Base-by-base conservation (phyloP, 1,140 invertebrate species). In the Riptortus pedestris region DNA sequence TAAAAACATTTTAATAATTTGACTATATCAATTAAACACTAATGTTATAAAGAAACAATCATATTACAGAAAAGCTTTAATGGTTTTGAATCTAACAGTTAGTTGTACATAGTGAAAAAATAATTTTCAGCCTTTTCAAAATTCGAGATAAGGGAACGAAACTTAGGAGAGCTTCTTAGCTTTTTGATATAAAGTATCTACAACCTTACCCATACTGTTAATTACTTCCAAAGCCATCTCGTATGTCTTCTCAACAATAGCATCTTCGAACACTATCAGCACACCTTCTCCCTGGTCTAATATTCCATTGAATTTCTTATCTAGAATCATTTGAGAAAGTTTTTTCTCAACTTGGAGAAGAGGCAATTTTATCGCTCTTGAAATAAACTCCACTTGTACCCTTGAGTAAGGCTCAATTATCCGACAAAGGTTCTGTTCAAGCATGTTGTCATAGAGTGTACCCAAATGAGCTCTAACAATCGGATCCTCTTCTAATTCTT, bases 241-340 rank as follows among this genome's bases (percentile, higher is more conserved):
- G 71, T 98, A 99, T 4, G 96, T 98, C 74, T 96, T 95, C 73
- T 99, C 96, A 47, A 89, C 82, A n/a, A 86, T 83, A 57, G 87
- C 88, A 72, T 93, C 91, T 75, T 99, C 96, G 77, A 97, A 99
- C 11, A 99, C 91, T 69, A 99, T 93, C 28, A 99, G 78, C 14
- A 99, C 93, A 66, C 90, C 96, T 77, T 93, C 91, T 59, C 94
- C 96, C 79, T 99, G 97, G 80, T 99, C 96, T 55, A 99, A 79
- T 69, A 98, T 97, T 20, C 96, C 94, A 78, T 87, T 83, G 67
- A 99, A 85, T 76, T 99, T 99, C 69, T 96, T 94, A 76, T 99
- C 97, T 71, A 99, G 78, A 73, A 99, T 99, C 97, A 99, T 99
- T 76, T 99, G 96, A 26, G 96, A 98, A 18, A 99, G 77, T 78